Percentiles rank a stretch among this genome's conserved stretches.
Conservation (phyloP, 2,888 invertebrate species). For the Sericinus montela region DNA sequence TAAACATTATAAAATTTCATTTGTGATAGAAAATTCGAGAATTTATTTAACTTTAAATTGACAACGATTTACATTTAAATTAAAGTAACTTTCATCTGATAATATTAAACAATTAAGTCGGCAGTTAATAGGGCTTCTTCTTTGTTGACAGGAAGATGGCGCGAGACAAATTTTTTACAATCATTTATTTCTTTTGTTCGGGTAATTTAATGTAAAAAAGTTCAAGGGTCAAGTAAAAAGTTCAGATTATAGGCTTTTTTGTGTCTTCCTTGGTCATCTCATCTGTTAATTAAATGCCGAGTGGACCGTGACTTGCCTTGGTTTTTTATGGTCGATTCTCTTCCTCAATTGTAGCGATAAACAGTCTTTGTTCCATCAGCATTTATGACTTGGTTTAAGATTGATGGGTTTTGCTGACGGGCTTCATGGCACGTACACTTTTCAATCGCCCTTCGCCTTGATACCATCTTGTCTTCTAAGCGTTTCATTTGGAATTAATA, state of each 20-base stretch:
- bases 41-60: constrained; percentile 5
- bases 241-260: constrained; percentile 16
- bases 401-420: constrained; percentile 16
- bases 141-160: constrained; percentile 16
- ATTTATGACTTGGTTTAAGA: constrained; percentile 16
- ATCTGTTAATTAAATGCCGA: constrained; percentile 20
- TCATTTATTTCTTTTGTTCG: constrained; percentile 15
- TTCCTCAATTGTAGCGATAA: constrained; percentile 21
- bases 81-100: constrained; percentile 11
- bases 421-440: constrained; percentile 1
- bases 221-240: constrained; percentile 19
- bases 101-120: constrained; percentile 8
- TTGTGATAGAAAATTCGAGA: not conserved
- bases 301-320: constrained; percentile 21
- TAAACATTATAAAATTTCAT: not conserved
- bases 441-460: constrained; percentile 8
- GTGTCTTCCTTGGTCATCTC: constrained; percentile 18
- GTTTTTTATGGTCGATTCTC: constrained; percentile 20
- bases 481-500: not conserved
- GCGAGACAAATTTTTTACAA: constrained; percentile 12
- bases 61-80: constrained; percentile 12
- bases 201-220: constrained; percentile 13
- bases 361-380: constrained; percentile 18
- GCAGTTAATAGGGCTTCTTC: constrained; percentile 11
- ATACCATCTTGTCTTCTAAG: constrained; percentile 6